Percentiles rank a stretch among this genome's conserved stretches.
phyloP scores from a whole-genome alignment of 2,113 vertebrate species.

The Spheniscus mendiculus region DNA sequence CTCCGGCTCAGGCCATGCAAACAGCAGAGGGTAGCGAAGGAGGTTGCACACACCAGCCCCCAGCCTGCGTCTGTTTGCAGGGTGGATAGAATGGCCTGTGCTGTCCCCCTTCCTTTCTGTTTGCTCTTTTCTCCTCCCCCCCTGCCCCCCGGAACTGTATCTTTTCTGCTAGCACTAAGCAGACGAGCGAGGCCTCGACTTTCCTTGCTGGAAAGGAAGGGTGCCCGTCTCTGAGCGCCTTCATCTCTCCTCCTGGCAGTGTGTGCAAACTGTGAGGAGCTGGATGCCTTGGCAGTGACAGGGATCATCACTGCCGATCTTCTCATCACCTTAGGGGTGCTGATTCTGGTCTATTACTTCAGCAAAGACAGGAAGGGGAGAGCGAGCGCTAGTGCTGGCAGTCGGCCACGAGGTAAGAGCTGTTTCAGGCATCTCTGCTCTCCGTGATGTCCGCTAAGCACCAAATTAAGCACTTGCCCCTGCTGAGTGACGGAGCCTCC shows the following conservation, averaged over 20 bases:
- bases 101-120: neutral
- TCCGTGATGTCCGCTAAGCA: accelerated
- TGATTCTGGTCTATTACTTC: slow-evolving; percentile 74
- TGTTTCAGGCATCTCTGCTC: accelerated
- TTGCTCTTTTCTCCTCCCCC: neutral
- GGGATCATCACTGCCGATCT: slow-evolving; percentile 61
- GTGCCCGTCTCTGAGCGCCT: neutral
- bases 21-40: neutral
- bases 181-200: neutral
- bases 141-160: no score
- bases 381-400: neutral
- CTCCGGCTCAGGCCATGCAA: neutral
- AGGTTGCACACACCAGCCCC: neutral
- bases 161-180: neutral
- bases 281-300: neutral
- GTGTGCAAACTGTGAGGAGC: slow-evolving; percentile 72
- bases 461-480: accelerated
- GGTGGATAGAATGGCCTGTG: no score
- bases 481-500: accelerated
- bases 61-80: neutral
- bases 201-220: neutral
- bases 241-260: slow-evolving; percentile 43
- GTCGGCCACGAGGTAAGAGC: slow-evolving; percentile 64
- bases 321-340: slow-evolving; percentile 71
- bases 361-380: slow-evolving; percentile 58